phyloP scores from a whole-genome alignment of 2,888 invertebrate genomes.

The Dendrolimus houi region DNA sequence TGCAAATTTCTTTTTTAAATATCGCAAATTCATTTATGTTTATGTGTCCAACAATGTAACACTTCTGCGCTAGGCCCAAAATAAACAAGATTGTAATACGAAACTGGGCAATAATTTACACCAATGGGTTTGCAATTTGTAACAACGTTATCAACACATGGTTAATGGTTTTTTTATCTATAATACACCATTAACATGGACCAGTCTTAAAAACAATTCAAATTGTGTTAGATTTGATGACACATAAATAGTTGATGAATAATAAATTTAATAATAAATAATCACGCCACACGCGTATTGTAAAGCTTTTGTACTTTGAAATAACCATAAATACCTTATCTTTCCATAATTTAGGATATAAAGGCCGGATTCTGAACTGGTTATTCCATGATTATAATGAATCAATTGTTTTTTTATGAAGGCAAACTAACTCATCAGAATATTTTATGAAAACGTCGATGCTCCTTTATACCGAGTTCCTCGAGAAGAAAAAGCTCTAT shows the following conservation, averaged over 20 bases:
- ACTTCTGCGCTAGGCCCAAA: background rate
- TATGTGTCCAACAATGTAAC: background rate
- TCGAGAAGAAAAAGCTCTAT: too few species aligned
- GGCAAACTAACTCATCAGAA: too few species aligned
- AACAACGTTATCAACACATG: slow-evolving; percentile 5
- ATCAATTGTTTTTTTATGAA: too few species aligned
- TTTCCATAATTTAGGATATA: too few species aligned
- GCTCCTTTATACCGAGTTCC: too few species aligned
- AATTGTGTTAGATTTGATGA: background rate
- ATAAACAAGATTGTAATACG: slow-evolving; percentile 14
- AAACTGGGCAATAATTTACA: slow-evolving; percentile 12
- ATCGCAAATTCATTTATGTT: background rate
- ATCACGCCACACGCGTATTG: background rate
- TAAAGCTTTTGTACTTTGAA: background rate
- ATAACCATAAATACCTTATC: too few species aligned
- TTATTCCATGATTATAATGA: too few species aligned
- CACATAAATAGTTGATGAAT: background rate
- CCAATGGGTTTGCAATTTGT: slow-evolving; percentile 13
- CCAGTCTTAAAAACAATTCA: background rate
- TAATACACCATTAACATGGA: slow-evolving; percentile 6
- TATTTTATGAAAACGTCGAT: too few species aligned
- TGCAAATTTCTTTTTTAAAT: too few species aligned
- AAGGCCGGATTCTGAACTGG: too few species aligned
- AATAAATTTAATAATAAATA: background rate
- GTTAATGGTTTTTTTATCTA: slow-evolving; percentile 31